Evolutionary conservation across 2,113 vertebrate species (phyloP), one percentile per base, ranked within the genome.

Genomic region (Myrmecobius fasciatus): DNA sequence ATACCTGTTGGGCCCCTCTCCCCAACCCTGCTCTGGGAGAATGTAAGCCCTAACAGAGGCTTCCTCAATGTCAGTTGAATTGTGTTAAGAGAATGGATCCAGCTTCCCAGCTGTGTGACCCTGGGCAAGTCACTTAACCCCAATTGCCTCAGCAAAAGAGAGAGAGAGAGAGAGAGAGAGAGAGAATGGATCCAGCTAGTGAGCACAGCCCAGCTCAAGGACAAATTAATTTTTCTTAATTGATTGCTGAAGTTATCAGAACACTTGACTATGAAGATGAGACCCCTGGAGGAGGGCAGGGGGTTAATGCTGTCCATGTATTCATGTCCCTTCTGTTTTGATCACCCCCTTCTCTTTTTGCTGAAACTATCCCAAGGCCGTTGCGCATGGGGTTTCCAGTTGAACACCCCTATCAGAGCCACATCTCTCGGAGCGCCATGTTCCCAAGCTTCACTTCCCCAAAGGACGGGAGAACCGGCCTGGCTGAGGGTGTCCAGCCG

Each of bases 381-480:
- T 97, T 98, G 91, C 97, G 97, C 56, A 95, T 96, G 48, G 54
- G 94, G 0, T 97, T 98, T 96, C 98, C 97, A 28, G 97, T 96
- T 92, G 97, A 98, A 94, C 98, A 99, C 95, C 98, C 98, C 36
- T 99, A 98, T 97, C 96, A 99, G 90, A 99, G 98, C 49, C 98
- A 99, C 97, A 99, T 98, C 96, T 98, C 98, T 75, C 98, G 95
- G 1, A 98, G 98, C 6, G 97, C 98, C 24, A 92, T 98, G 95
- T 99, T 99, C 95, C 99, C 99, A 20, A 98, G 97, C 60, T 98
- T 98, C 93, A 94, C 17, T 0, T 98, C 98, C 53, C 98, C 98
- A 49, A 97, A 98, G 83, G 98, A 98, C 49, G 88, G 51, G 54
- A 96, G 98, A 54, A 97, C 93, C 3, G 98, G 97, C 2, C 92